Conservation (phyloP, 2,113 vertebrate genomes). For the Grus americana region DNA sequence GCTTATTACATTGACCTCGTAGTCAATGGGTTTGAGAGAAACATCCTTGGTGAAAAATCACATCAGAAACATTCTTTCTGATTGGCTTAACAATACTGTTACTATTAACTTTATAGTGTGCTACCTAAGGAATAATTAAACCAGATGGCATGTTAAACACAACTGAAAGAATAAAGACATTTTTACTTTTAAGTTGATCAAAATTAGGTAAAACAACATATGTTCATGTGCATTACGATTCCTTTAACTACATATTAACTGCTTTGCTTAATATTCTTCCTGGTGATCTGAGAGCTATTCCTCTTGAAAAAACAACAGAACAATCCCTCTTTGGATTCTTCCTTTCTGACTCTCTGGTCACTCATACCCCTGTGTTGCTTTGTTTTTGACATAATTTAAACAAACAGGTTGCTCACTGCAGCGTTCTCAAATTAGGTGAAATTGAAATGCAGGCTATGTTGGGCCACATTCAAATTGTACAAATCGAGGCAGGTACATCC, state of each 20-base stretch:
- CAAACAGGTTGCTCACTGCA: not conserved
- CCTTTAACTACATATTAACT: slow-evolving; percentile 70
- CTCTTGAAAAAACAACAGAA: not conserved
- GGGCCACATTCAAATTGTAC: not conserved
- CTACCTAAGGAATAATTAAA: slow-evolving; percentile 78
- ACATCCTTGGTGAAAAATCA: slow-evolving; percentile 13
- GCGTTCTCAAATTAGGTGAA: not conserved
- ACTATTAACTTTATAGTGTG: slow-evolving; percentile 71
- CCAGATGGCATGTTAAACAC: slow-evolving; percentile 73
- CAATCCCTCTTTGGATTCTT: not conserved
- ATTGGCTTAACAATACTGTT: slow-evolving; percentile 46
- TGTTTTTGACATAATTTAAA: not conserved
- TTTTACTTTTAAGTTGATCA: slow-evolving; percentile 77
- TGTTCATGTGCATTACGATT: slow-evolving; percentile 67
- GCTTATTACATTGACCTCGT: slow-evolving; percentile 60
- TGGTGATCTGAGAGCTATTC: slow-evolving; percentile 35
- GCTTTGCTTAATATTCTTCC: slow-evolving; percentile 60
- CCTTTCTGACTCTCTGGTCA: not conserved
- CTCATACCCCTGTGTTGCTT: not conserved
- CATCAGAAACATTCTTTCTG: slow-evolving; percentile 19
- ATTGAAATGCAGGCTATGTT: not conserved
- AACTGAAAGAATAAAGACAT: slow-evolving; percentile 53
- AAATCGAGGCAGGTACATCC: slow-evolving; percentile 18
- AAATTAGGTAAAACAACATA: slow-evolving; percentile 75
- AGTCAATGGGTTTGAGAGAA: slow-evolving; percentile 13